Conservation (phyloP, 2,113 vertebrate species). For the Toxostoma redivivum region DNA sequence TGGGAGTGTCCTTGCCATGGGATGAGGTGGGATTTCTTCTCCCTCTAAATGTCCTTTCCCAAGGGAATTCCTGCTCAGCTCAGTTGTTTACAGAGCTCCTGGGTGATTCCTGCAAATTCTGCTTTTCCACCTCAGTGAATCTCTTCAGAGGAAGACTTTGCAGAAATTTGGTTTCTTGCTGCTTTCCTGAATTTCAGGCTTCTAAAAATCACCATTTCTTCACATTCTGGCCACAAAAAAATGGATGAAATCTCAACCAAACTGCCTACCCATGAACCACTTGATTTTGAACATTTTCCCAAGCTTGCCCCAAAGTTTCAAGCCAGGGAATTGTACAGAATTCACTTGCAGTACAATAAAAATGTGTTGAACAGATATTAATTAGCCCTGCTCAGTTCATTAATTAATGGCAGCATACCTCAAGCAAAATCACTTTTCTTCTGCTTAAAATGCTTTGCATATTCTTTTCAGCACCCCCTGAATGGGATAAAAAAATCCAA, state of each 20-base stretch:
- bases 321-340: not conserved
- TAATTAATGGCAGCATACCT: not conserved
- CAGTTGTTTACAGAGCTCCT: not conserved
- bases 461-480: slow-evolving; percentile 66
- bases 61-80: not conserved
- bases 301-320: not conserved
- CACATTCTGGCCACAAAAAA: not conserved
- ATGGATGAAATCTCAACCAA: not conserved
- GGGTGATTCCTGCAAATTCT: not conserved
- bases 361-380: not conserved
- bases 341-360: not conserved
- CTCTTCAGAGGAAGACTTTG: not conserved
- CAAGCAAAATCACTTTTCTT: not conserved
- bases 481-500: slow-evolving; percentile 85
- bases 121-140: not conserved
- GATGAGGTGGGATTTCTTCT: not conserved
- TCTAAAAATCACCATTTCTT: not conserved
- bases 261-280: not conserved
- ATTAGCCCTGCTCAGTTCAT: not conserved
- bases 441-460: not conserved
- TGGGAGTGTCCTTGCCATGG: not conserved
- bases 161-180: rapidly evolving
- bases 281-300: not conserved
- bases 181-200: not conserved
- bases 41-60: not conserved